Evolutionary conservation across 2,113 vertebrate species (phyloP), one percentile per base, ranked within the genome.

Genomic region (Apus apus): DNA sequence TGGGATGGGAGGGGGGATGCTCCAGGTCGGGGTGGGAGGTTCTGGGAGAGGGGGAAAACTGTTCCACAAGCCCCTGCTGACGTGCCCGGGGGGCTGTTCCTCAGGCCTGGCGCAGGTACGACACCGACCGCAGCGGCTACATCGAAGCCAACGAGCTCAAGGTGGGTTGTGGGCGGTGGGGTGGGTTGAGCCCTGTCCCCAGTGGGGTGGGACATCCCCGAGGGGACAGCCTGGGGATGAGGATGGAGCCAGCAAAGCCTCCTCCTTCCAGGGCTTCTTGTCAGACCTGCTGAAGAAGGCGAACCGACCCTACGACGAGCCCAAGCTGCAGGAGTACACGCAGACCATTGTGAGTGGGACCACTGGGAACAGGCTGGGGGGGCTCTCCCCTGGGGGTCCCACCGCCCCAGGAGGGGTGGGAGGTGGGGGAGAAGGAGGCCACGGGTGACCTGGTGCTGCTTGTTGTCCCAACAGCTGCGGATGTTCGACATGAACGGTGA

Each of bases 141-240:
- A 99, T 99, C 4, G 99, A 99, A 94, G 99, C 99, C 34, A 99
- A 99, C 4, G 99, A 99, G 97, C 98, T 99, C 79, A 99, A 99
- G 99, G 99, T 99, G 98, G 94, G 98, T 54, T 72, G 71, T 1
- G 11, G 75, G 66, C 18, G 6, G n/a, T 0, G 4, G 43, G 65
- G 4, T 14, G 73, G 48, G 21, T 38, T 74, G 60, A 43, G 75
- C 15, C 2, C 15, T 36, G 36, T 77, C 45, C 67, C 62, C 4
- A 0, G 20, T 14, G 12, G 82, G 10, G 82, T 61, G 85, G 66
- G 43, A 8, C 61, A 5, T 36, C 51, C 38, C 58, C 0, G 0
- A 15, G 27, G 45, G 34, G 43, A 58, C 22, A 13, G 6, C 40
- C 18, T 0, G 0, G 43, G 34, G 26, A 30, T 1, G 3, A 54